Base-by-base conservation (phyloP, 2,888 invertebrate species). In the Adineta ricciae region DNA sequence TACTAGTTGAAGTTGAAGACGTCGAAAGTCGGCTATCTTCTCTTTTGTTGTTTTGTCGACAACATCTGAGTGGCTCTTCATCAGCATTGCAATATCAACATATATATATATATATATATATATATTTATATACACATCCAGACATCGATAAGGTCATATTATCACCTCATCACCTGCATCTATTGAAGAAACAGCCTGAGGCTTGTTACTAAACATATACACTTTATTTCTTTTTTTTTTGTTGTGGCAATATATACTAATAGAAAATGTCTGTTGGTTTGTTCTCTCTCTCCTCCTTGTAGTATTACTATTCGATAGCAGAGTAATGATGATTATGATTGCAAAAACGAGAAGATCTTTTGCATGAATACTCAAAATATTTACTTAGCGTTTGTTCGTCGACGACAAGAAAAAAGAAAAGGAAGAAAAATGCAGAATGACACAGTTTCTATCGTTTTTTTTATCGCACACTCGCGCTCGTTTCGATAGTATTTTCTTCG, bases 131-230 rank as follows among this genome's bases (percentile, higher is more conserved):
- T 64, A 64, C 7, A 64, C 64, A 64, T 64, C 32, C 32, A 64
- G 64, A 64, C 64, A 64, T 64, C 64, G 64, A 64, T 64, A 64
- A 64, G 64, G 64, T 64, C 64, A 64, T 14, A 64, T 64, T 64
- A 64, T 36, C 64, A 64, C 64, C 64, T 64, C 64, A 64, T 64
- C 64, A 64, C 64, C 64, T 64, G 64, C 64, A 64, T 64, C 64
- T 27, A 64, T 64, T 36, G 64, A 64, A 64, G 64, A 64, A 64
- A 64, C 32, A 64, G 64, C 64, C 64, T 36, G 1, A 64, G 64
- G 64, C 19, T 64, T 64, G 64, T 64, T 64, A 64, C 64, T 32
- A 64, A 32, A 64, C 64, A 64, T 64, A 64, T 32, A 64, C 64
- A 64, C 64, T 64, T 64, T 32, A 64, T 64, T 64, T 64, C 64